These are phyloP conservation scores for Sinosuthora webbiana DNA, from an alignment of 2,113 vertebrate genomes.

Conservation along the genomic window DNA sequence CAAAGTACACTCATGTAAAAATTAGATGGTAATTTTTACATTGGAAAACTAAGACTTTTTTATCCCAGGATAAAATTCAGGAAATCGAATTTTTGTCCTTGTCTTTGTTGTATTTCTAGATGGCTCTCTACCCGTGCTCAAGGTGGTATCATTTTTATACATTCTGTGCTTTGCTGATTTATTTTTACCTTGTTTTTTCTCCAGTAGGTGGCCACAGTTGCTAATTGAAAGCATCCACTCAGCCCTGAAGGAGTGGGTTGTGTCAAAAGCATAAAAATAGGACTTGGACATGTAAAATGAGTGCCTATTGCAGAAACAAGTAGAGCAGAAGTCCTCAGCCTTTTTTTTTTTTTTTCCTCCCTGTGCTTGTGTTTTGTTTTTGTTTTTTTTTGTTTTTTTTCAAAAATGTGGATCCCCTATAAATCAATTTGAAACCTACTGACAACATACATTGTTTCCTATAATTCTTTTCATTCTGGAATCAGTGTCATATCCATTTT, in stretches of 20 bases:
- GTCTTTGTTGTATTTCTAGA: neutral
- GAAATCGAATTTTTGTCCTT: neutral
- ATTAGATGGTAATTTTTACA: neutral
- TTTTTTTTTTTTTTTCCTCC: neutral
- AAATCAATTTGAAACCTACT: neutral
- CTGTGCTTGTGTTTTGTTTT: neutral
- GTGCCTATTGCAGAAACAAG: neutral
- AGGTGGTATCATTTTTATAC: neutral
- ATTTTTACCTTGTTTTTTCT: neutral
- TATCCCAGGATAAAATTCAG: neutral
- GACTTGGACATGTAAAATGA: neutral
- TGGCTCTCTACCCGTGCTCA: neutral
- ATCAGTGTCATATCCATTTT: neutral
- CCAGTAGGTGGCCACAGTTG: slow-evolving; percentile 41
- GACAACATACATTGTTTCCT: neutral
- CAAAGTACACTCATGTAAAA: neutral
- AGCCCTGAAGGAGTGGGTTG: neutral
- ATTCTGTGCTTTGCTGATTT: neutral
- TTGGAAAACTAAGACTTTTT: neutral
- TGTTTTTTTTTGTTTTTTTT: neutral
- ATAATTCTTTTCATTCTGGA: neutral
- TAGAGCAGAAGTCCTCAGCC: neutral
- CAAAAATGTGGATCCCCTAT: neutral
- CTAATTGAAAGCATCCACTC: neutral
- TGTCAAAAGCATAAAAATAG: neutral